These are phyloP conservation scores for Tethea ocularis DNA, from an alignment of 2,888 invertebrate genomes.

Conservation along the genomic window DNA sequence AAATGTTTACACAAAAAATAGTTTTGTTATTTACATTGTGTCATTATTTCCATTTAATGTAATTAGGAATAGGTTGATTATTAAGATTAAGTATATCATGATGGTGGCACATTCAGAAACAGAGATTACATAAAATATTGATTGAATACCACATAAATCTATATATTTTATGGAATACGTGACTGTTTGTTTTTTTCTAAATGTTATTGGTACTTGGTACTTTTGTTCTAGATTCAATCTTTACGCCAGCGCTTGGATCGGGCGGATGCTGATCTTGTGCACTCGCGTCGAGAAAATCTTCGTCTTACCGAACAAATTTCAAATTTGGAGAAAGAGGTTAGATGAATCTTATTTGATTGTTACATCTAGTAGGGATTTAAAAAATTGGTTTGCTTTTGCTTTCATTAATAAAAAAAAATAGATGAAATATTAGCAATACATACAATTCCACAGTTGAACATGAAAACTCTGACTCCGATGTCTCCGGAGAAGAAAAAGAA, in stretches of 20 bases:
- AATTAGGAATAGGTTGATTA: no score
- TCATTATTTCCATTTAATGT: no score
- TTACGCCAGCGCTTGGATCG: slow-evolving; percentile 90
- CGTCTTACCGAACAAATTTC: slow-evolving; percentile 91
- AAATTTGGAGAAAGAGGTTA: slow-evolving; percentile 91
- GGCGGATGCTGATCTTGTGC: slow-evolving; percentile 91
- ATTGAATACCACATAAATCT: no score
- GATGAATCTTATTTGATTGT: neutral
- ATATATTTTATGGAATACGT: no score
- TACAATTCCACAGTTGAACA: slow-evolving; percentile 76
- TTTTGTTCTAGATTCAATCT: slow-evolving; percentile 81
- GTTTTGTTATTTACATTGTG: no score
- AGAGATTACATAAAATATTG: no score
- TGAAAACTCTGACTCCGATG: slow-evolving; percentile 84
- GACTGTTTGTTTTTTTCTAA: no score
- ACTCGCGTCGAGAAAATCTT: slow-evolving; percentile 91
- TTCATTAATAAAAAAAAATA: neutral
- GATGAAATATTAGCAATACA: slow-evolving; percentile 3
- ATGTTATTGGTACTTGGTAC: neutral
- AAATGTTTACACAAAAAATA: neutral
- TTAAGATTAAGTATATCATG: no score
- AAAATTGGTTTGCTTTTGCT: neutral
- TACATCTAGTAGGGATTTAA: neutral
- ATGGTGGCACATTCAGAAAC: no score
- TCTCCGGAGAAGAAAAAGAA: slow-evolving; percentile 85